Evolutionary conservation across 2,113 vertebrate species (phyloP).

Genomic region (Vireo altiloquus): DNA sequence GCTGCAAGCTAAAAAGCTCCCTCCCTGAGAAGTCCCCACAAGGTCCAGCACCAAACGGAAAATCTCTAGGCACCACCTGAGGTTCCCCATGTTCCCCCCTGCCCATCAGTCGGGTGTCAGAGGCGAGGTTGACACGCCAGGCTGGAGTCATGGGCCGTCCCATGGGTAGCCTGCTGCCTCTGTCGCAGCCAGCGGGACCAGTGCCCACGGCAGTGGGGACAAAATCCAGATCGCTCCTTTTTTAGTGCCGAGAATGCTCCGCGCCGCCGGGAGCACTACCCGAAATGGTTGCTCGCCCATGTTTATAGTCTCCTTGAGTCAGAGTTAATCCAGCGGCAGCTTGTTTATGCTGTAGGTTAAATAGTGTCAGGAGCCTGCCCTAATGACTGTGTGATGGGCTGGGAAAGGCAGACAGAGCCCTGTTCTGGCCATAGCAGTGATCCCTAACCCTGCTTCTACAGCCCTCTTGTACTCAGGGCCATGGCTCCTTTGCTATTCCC

Average conservation of each 20-base stretch:
- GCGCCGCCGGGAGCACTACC: not conserved
- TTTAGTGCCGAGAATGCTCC: not conserved
- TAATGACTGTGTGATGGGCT: not conserved
- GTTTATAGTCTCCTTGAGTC: constrained; percentile 27
- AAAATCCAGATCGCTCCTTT: constrained; percentile 46
- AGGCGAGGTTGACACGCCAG: accelerated
- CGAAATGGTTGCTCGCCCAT: not conserved
- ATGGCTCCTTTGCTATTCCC: accelerated
- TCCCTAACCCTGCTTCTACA: not conserved
- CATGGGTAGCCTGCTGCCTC: accelerated
- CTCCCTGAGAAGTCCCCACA: accelerated
- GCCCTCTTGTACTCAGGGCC: not conserved
- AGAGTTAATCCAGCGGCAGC: not conserved
- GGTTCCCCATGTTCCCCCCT: not conserved
- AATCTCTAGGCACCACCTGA: not conserved
- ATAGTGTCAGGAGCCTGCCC: not conserved
- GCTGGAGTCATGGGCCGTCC: not conserved
- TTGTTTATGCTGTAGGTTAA: constrained; percentile 38
- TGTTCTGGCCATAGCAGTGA: accelerated
- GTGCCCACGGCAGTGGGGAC: not conserved
- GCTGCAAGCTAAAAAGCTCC: not conserved
- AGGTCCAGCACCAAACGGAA: not conserved
- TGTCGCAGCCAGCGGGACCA: accelerated
- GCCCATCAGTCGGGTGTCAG: not conserved
- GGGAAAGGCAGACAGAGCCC: not conserved